Conservation (phyloP, 2,797 vertebrate genomes). For the Platyrinchus mystaceus region DNA sequence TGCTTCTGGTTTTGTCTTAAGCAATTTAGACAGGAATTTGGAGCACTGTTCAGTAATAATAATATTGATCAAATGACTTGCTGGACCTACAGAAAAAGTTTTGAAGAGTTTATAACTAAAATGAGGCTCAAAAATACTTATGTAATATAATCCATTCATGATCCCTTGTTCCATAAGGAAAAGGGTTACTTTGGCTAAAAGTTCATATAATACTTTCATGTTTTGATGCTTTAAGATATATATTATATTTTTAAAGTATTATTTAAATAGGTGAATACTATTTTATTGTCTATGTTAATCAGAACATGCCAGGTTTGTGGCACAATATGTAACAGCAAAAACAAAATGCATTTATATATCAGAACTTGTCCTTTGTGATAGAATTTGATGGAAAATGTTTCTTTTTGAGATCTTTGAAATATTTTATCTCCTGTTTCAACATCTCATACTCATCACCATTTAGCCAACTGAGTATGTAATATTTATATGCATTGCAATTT, state of each 20-base stretch:
- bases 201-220: not conserved
- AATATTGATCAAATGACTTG: not conserved
- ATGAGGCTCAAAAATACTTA: not conserved
- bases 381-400: not conserved
- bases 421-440: not conserved
- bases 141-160: not conserved
- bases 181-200: not conserved
- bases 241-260: not conserved
- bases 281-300: not conserved
- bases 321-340: not conserved
- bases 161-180: not conserved
- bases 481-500: not conserved
- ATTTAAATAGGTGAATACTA: not conserved
- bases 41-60: not conserved
- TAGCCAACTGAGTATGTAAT: not conserved
- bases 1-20: not conserved
- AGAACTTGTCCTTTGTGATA: not conserved
- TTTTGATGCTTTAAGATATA: not conserved
- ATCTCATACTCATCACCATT: not conserved
- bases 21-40: not conserved
- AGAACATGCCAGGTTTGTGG: not conserved
- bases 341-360: not conserved
- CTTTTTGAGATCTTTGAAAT: not conserved
- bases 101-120: not conserved
- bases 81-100: not conserved